Base-by-base conservation (phyloP, 1,140 invertebrate species). In the Ectropis grisescens region DNA sequence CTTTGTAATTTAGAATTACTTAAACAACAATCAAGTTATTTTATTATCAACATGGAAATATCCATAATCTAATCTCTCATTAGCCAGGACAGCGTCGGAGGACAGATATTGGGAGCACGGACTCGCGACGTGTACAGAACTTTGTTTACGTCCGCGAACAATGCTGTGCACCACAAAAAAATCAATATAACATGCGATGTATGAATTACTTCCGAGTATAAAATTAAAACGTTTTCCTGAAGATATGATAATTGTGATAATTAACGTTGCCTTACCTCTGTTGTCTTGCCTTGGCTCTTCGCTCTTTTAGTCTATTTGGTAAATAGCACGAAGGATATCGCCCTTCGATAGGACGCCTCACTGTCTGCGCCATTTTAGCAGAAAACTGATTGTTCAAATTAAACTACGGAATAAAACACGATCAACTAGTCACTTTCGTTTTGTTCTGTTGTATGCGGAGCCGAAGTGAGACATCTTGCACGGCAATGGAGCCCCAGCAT, bases 241-340 rank as follows among this genome's bases (percentile, higher is more conserved):
- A 19, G 24, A 26, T 26, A 26, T n/a, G 24, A 26, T 26, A n/a
- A 6, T 26, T 6, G 10, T n/a, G 24, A 6, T 26, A 6, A 26
- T 26, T 39, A 42, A n/a, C n/a, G n/a, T n/a, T n/a, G n/a, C n/a
- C 45, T 65, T 64, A 83, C 58, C 85, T 85, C 43, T 88, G 48
- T 27, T 85, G 84, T 59, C 86, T 87, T 33, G 89, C 87, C 59
- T 88, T 88, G 0, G 85, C 85, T 55, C 86, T 76, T 34, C 91
- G 85, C 47, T 93, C 91, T 52, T 93, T 90, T 23, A 94, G 79
- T 45, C 92, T 86, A 41, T 83, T 83, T 30, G 69, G 71, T 48
- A 86, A 85, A 36, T 91, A 91, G 65, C 91, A 93, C 1, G 90
- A 86, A 31, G 92, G 91, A 65, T 87, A 86, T 48, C 83, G 84